Evolutionary conservation across 2,113 vertebrate genomes (phyloP).

Genomic region (Rana temporaria): DNA sequence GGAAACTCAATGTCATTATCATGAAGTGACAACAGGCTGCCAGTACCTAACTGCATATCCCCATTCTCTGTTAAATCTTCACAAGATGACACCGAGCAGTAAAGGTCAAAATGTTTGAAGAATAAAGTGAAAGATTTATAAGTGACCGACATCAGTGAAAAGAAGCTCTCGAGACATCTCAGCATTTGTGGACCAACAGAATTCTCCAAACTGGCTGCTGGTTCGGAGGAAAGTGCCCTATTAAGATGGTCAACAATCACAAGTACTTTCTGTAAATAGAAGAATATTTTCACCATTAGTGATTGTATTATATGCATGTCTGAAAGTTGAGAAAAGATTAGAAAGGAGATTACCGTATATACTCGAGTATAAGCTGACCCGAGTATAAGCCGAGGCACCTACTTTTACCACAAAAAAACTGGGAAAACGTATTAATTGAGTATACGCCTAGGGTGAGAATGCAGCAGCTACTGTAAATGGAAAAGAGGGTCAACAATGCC

Average conservation of each 20-base stretch:
- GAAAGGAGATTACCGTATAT: too few relatives aligned
- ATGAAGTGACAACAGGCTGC: background rate
- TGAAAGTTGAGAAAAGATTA: too few relatives aligned
- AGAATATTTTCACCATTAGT: background rate
- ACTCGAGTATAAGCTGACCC: too few relatives aligned
- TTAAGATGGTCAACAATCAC: conserved; percentile 17
- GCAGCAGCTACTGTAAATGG: too few relatives aligned
- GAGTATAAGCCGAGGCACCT: too few relatives aligned
- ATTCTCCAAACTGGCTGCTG: background rate
- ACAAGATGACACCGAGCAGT: background rate
- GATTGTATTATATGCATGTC: too few relatives aligned
- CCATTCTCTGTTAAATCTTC: background rate
- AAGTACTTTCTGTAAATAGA: conserved; percentile 4
- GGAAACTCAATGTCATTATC: background rate
- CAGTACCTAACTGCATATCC: background rate
- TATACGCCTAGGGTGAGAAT: too few relatives aligned
- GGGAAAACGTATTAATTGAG: too few relatives aligned
- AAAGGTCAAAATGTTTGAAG: background rate
- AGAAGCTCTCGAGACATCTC: background rate
- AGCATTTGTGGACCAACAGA: background rate
- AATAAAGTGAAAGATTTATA: background rate
- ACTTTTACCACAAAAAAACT: too few relatives aligned
- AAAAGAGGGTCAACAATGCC: too few relatives aligned
- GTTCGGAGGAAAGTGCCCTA: background rate
- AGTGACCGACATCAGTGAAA: background rate